Base-by-base conservation (phyloP, 2,888 invertebrate species). In the Idaea dimidiata region DNA sequence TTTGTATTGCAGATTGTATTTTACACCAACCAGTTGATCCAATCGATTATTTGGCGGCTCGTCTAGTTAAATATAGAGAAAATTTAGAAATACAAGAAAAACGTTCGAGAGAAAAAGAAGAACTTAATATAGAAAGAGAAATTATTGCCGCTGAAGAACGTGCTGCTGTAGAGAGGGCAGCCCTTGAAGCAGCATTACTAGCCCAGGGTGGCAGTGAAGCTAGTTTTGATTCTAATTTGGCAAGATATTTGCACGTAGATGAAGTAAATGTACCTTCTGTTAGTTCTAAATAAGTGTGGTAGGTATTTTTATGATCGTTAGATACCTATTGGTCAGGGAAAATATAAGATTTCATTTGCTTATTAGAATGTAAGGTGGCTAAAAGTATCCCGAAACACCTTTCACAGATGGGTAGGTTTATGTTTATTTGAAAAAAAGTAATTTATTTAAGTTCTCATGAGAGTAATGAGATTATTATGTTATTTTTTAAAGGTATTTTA, bases 1-100 rank as follows among this genome's bases (percentile, higher is more conserved):
- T 80, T 71, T 89, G 88, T 70, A 83, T 93, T 64, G 88, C 88
- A n/a, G 80, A 88, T 62, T 83, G 87, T 57, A 81, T 93, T 66
- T 62, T 90, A 60, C 78, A 81, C 64, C 92, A 91, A 74, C 93
- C 92, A 55, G 74, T 80, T 55, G 92, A 93, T 78, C 93, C 93
- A 32, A 84, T 93, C 16, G 83, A 89, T 67, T 89, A 82, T 74
- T 83, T 93, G 68, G 83, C 89, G 1, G 60, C 71, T 14, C 69
- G 80, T 43, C 78, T 93, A 7, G 62, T 86, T 24, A 91, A 88
- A 64, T 91, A 82, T 68, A 85, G 89, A 69, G 82, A 86, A 72
- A 89, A 89, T 74, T 76, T 88, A 54, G 89, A 91, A 73, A 65
- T 83, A 4, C 81, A 76, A 73, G 87, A 91, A 62, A 86, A 74